Evolutionary conservation across 1,140 invertebrate genomes (phyloP), one percentile per base, ranked within the genome.

Genomic region (Heliothis subflexa): DNA sequence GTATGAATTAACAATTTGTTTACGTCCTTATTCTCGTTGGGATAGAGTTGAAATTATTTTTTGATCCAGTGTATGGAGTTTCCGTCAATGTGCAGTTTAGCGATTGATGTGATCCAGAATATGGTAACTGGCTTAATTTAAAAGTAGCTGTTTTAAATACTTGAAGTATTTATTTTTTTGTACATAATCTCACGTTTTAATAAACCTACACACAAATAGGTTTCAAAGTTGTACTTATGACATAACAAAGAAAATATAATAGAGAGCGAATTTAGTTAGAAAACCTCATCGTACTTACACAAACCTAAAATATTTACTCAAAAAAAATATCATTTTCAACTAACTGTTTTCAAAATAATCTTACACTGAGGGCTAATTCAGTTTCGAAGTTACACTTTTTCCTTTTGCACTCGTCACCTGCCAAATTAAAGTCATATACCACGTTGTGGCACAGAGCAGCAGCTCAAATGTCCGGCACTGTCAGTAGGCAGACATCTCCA

Each of bases 401-500:
- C 50, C 16, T n/a, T n/a, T 3, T n/a, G 5, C 14, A 52, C 50
- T 52, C 4, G 0, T 40, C 50, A 4, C 14, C 5, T 55, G 9
- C 52, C 12, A 59, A 59, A 59, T 0, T 40, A 7, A 28, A 57
- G 70, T 40, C n/a, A 57, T n/a, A 40, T 66, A 76, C 61, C 11
- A 14, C 21, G 61, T 55, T 76, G 2, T 59, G 28, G 7, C 13
- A 16, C 11, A 40, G 10, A 73, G 9, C 50, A 75, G 40, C 12
- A 33, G n/a, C 25, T 33, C 47, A 75, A 47, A 62, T 75, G 59
- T 75, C 59, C 59, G 59, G 49, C 14, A 57, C 21, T 33, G 73
- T 75, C 21, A 33, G 73, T 75, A 61, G 52, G 71, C 71, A 64
- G 73, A 62, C 72, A 16, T 28, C 9, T 74, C 55, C 78, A 79